Conservation (phyloP, 1,140 invertebrate genomes). For the Heliconius hermathena region DNA sequence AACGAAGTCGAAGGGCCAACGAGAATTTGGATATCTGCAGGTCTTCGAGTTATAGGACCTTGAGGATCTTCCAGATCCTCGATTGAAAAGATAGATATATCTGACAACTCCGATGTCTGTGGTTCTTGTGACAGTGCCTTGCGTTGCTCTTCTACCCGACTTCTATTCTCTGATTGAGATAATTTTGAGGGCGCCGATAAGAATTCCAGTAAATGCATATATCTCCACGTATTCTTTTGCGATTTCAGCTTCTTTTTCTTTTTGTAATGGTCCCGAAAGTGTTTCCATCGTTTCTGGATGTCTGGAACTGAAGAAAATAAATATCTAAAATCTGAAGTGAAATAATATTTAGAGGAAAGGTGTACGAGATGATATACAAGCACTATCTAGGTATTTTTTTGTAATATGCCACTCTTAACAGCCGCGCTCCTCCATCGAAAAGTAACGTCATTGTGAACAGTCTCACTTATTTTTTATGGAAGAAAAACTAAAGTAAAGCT, state of each 20-base stretch:
- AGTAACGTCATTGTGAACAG: too few species aligned
- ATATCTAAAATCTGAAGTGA: background rate
- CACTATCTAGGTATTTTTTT: too few species aligned
- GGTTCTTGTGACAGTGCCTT: background rate
- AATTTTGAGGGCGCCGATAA: background rate
- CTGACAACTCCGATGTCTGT: background rate
- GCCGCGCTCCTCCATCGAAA: too few species aligned
- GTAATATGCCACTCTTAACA: too few species aligned
- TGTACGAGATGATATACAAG: too few species aligned
- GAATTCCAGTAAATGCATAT: background rate
- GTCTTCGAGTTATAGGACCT: background rate
- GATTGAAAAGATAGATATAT: background rate
- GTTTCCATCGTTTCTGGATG: background rate
- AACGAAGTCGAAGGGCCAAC: background rate
- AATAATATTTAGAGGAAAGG: background rate
- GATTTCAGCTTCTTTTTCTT: background rate
- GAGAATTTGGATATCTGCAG: background rate
- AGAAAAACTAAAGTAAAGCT: too few species aligned
- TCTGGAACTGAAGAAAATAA: background rate
- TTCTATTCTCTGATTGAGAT: background rate
- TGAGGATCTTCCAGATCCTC: background rate
- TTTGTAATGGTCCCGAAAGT: conserved; percentile 5
- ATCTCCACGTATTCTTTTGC: background rate
- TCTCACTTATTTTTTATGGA: too few species aligned
- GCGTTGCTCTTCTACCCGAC: background rate